phyloP scores from a whole-genome alignment of 1,140 invertebrate species.

The Zaprionus ghesquierei region DNA sequence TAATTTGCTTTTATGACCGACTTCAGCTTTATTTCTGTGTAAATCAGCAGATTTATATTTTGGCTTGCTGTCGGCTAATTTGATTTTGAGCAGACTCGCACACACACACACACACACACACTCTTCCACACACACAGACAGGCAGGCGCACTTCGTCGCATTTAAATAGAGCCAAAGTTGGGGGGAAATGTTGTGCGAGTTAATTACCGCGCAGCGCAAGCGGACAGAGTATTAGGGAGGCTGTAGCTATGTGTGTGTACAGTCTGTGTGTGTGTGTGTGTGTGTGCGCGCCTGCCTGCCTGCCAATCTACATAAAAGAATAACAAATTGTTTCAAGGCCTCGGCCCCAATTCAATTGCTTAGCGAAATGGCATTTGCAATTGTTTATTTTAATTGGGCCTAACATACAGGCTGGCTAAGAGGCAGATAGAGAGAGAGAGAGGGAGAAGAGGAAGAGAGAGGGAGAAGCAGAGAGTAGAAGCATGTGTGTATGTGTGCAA shows the following conservation, averaged over 20 bases:
- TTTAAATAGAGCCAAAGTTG: conserved; percentile 70
- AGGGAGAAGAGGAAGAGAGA: too few relatives aligned
- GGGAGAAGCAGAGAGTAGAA: too few relatives aligned
- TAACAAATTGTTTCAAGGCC: conserved; percentile 76
- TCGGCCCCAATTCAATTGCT: conserved; percentile 74
- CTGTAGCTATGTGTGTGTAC: background rate
- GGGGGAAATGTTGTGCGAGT: conserved; percentile 70
- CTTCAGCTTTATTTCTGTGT: conserved; percentile 67
- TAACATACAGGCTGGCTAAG: conserved; percentile 22
- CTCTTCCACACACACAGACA: conserved; percentile 1
- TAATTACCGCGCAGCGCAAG: conserved; percentile 55
- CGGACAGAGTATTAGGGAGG: conserved; percentile 13
- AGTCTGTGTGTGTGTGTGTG: background rate
- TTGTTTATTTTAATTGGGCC: conserved; percentile 76
- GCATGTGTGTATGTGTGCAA: background rate
- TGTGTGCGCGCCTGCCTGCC: background rate
- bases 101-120: conserved; percentile 19
- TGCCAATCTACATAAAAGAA: conserved; percentile 42
- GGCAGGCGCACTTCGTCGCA: conserved; percentile 10
- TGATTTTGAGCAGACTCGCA: conserved; percentile 66
- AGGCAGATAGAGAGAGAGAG: background rate
- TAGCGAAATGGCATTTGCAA: conserved; percentile 74
- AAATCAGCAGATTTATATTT: conserved; percentile 81
- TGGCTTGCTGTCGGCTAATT: conserved; percentile 67
- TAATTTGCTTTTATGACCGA: conserved; percentile 77